These are phyloP conservation scores for Petrophora chlorosata DNA, from an alignment of 2,888 invertebrate genomes.

Conservation along the genomic window DNA sequence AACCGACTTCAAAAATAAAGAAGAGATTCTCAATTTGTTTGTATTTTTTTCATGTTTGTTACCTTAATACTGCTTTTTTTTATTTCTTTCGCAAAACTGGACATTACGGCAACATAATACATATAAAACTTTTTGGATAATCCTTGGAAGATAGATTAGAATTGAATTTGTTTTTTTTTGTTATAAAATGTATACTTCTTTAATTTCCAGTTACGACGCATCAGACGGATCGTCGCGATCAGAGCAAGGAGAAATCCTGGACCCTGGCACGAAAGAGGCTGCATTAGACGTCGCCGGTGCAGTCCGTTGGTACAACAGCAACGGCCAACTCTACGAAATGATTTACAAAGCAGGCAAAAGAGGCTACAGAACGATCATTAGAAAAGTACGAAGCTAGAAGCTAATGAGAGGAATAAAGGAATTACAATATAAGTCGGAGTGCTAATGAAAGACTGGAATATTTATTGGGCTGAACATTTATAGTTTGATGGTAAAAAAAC, in stretches of 20 bases:
- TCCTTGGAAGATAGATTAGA: too few species aligned
- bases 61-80: too few species aligned
- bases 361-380: conserved; percentile 77
- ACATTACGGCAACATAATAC: too few species aligned
- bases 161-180: too few species aligned
- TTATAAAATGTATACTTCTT: not conserved
- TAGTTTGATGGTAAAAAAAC: not conserved
- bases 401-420: not conserved
- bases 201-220: conserved; percentile 70
- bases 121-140: too few species aligned
- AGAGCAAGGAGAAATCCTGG: conserved; percentile 69
- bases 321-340: conserved; percentile 79
- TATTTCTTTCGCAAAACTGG: too few species aligned
- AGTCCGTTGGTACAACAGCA: conserved; percentile 75
- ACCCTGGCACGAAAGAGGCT: conserved; percentile 66
- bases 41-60: too few species aligned
- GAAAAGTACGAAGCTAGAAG: conserved; percentile 51
- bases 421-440: conserved; percentile 19
- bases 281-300: conserved; percentile 71
- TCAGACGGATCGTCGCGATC: conserved; percentile 82
- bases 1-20: too few species aligned
- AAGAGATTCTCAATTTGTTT: too few species aligned
- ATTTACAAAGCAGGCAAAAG: conserved; percentile 77
- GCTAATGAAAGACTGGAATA: conserved; percentile 33
- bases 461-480: conserved; percentile 24